Evolutionary conservation across 2,113 vertebrate genomes (phyloP), one percentile per base, ranked within the genome.

Genomic region (Sinocyclocheilus maitianheensis): DNA sequence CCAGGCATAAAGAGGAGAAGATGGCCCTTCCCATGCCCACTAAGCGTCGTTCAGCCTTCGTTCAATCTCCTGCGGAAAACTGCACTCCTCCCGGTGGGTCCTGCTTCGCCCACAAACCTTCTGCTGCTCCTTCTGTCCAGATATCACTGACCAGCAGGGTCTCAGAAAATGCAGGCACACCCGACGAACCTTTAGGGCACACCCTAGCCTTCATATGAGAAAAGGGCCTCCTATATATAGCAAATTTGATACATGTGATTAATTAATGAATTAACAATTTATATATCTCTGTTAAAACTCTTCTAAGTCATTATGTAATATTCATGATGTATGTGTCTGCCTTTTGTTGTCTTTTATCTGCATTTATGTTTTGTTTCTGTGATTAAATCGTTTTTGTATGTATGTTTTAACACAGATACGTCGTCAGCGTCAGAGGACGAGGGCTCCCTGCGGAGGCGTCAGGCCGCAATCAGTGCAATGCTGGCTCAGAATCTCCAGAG

Each of bases 391-490:
- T 20, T 63, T 62, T 63, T 34, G 30, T 34, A 34, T 34, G 30
- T 34, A 34, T 34, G 30, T 34, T 12, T 40, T 63, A 80, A 81
- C 62, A 12, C 95, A 99, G 98, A 99, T 95, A 99, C 97, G 43
- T 99, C 98, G 90, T 99, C 98, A 30, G 98, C 98, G 81, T 99
- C 98, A 91, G 98, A 99, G 94, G 98, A 99, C 87, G 98, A 99
- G 92, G 97, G 97, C 89, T 99, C 97, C 77, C 95, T 99, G 91
- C 97, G 97, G 91, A 96, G 97, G 93, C 86, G 88, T 37, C 97
- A 98, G 91, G 97, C 97, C 65, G 97, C 97, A 86, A 95, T 99
- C 91, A 97, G 96, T 90, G 97, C 97, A 88, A 96, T 94, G 63
- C 93, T 98, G 83, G 96, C 96, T 91, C 98, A 99, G 95, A 97